A percentile compares a stretch with the other conserved stretches of the same genome.
Conservation (phyloP, 1,140 invertebrate species). For the roundworm (Caenorhabditis elegans) region WBcel235 BX284602.5:10990501-10991000, state of each 20-base stretch:
- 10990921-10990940: not conserved
- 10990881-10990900: not conserved
- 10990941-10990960: conserved; percentile 13
- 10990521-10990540: too few relatives aligned
- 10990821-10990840: conserved; percentile 26
- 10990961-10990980: conserved; percentile 20
- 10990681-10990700: conserved; percentile 28
- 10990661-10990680: not conserved
- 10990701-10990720: conserved; percentile 26
- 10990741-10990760: conserved; percentile 31
- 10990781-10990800: conserved; percentile 15
- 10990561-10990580: too few relatives aligned
- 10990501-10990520: too few relatives aligned
- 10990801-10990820: not conserved
- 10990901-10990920: conserved; percentile 19
- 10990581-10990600: too few relatives aligned
- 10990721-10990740: conserved; percentile 31
- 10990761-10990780: conserved; percentile 28
- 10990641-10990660: not conserved
- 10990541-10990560: too few relatives aligned
- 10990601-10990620: not conserved
- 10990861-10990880: not conserved
- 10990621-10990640: not conserved
- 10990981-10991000: conserved; percentile 29
- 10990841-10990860: not conserved